Percentiles rank a stretch among this genome's conserved stretches.
Conservation (phyloP, 2,113 vertebrate species). For the Nerophis ophidion region DNA sequence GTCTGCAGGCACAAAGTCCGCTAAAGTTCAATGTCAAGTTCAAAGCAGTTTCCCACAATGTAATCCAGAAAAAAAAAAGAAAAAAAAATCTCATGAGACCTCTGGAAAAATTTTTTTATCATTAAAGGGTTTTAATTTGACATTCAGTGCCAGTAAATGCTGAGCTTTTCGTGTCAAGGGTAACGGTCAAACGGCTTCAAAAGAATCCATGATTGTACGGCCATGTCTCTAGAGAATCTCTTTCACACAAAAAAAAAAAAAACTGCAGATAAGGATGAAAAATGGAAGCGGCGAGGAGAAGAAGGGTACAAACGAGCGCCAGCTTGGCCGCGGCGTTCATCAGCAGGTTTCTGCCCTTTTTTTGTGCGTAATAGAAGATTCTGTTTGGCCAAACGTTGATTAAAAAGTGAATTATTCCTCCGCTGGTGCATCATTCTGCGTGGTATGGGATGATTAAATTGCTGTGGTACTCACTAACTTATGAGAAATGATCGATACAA, state of each 20-base stretch:
- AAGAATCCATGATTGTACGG: slow-evolving; percentile 50
- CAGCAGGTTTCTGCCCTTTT: slow-evolving; percentile 14
- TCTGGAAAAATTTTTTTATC: slow-evolving; percentile 63
- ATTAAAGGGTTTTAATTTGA: slow-evolving; percentile 73
- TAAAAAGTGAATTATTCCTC: slow-evolving; percentile 30
- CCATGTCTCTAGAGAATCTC: slow-evolving; percentile 52
- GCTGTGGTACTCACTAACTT: slow-evolving; percentile 6
- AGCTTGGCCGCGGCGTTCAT: slow-evolving; percentile 20
- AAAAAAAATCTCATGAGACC: slow-evolving; percentile 71
- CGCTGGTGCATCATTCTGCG: background rate
- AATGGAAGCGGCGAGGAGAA: slow-evolving; percentile 34
- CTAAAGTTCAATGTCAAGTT: slow-evolving; percentile 74
- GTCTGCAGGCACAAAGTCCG: slow-evolving; percentile 64
- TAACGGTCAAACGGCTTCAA: slow-evolving; percentile 70
- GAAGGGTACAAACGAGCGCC: slow-evolving; percentile 20
- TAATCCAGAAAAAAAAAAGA: slow-evolving; percentile 72
- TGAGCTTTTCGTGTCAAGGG: slow-evolving; percentile 66
- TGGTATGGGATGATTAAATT: slow-evolving; percentile 30
- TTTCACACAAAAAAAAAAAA: slow-evolving; percentile 34
- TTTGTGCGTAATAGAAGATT: slow-evolving; percentile 6
- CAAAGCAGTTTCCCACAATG: slow-evolving; percentile 68
- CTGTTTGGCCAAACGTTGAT: slow-evolving; percentile 17
- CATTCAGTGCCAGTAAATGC: slow-evolving; percentile 68
- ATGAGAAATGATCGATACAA: slow-evolving; percentile 19
- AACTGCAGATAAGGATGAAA: slow-evolving; percentile 52